Base-by-base conservation (phyloP, 2,888 invertebrate genomes). In the Sarcophaga variegata region DNA sequence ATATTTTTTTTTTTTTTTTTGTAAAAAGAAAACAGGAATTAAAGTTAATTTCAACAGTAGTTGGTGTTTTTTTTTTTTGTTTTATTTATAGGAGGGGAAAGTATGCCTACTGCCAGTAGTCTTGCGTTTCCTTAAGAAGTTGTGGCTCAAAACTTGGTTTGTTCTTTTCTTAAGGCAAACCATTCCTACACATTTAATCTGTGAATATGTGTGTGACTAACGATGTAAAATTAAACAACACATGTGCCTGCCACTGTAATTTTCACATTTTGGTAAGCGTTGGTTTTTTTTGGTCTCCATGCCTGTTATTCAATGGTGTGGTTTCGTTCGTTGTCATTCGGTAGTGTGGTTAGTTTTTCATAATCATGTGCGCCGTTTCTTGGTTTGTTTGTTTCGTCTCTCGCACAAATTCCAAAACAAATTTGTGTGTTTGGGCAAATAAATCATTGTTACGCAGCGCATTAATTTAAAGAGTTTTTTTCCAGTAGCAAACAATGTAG, bases 381-480 rank as follows among this genome's bases (percentile, higher is more conserved):
- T 37, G 17, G 20, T 62, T 66, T 25, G 27, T 27, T 27, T 27
- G 27, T 27, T 27, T 37, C 37, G 37, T 37, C 10, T 37, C 8
- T 37, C 37, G 37, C 37, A 1, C 2, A 37, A 37, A 37, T 37
- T 2, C 37, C 37, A 64, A 49, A 77, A 77, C 75, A 79, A 70
- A 59, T 54, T 17, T 54, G 2, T 54, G 54, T 54, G 82, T 79
- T 78, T 74, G 62, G 66, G 76, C 75, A 25, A 77, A 86, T 86
- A 86, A 86, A 86, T 86, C 86, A 83, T 80, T 72, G 83, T 60
- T 83, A 86, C 86, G 86, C 83, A 86, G 76, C 86, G 76, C 86
- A 77, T 83, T 80, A 66, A 83, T 83, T 76, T 71, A 83, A 80
- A 20, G 67, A 14, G 4, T 67, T 25, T 62, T 17, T 62, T 37